Base-by-base conservation (phyloP, 2,797 vertebrate species). In the Pterois miles region DNA sequence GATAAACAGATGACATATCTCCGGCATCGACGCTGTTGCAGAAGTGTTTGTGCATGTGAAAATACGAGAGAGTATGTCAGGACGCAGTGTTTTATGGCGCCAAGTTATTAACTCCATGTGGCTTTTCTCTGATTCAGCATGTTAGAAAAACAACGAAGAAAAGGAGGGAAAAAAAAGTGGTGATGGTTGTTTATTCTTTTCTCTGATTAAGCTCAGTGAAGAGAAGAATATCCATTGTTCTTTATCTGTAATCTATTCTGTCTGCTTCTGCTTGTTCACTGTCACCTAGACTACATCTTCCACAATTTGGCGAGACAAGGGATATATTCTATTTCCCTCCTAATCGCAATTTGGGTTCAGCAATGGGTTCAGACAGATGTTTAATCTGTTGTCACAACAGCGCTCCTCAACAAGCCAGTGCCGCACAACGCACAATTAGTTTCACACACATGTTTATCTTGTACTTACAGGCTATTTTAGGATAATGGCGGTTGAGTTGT, bases 371-470 rank as follows among this genome's bases (percentile, higher is more conserved):
- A 81, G 85, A 85, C 89, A 88, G 71, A 86, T 86, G 86, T 91
- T 88, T 86, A 83, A 91, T 88, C 84, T 90, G 91, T 91, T 93
- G 89, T 90, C 91, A 91, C 87, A 93, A 92, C 88, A 90, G 75
- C 76, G 66, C 66, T 74, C n/a, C 59, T 73, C 69, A 66, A 85
- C 81, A 77, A 74, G 86, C 64, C 83, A 64, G 80, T 58, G 48
- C 76, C 1, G 13, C 81, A 78, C 81, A 68, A 70, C 8, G 58
- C 81, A 85, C 88, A 88, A 90, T 92, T 89, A 90, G 83, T 82
- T 88, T 88, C 84, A 89, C 85, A 89, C 89, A 86, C 66, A 48
- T 88, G 88, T 93, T 92, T 92, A 76, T 91, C 77, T 91, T 89
- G 87, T 83, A 81, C 90, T 90, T 80, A 85, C 14, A 25, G 79